Percentiles rank a stretch among this genome's conserved stretches.
phyloP scores from a whole-genome alignment of 64 coral and sea anemone species.

The Montipora sp. region DNA sequence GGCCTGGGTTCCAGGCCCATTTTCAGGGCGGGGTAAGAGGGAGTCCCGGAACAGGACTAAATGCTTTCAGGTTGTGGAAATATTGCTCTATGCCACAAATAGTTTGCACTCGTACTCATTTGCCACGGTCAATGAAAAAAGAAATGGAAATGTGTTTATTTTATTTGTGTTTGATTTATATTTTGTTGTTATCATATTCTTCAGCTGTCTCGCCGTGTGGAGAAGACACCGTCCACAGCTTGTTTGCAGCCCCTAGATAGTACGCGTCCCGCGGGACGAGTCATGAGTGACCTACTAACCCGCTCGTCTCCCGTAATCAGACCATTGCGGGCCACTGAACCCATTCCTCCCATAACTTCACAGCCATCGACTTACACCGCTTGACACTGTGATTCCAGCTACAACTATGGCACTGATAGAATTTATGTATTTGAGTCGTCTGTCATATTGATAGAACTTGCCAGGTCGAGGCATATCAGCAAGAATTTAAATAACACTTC shows the following conservation, averaged over 20 bases:
- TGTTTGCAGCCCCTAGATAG: slow-evolving; percentile 72
- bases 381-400: background rate
- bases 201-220: slow-evolving; percentile 70
- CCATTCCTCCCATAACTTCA: slow-evolving; percentile 83
- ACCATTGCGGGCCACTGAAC: slow-evolving; percentile 73
- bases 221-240: slow-evolving; percentile 72
- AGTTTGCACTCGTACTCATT: too few relatives aligned
- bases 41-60: too few relatives aligned
- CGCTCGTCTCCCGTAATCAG: slow-evolving; percentile 88
- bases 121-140: too few relatives aligned
- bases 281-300: slow-evolving; percentile 55
- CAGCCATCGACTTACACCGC: slow-evolving; percentile 32
- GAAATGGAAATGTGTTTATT: too few relatives aligned
- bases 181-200: background rate
- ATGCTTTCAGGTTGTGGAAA: too few relatives aligned
- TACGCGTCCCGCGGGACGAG: slow-evolving; percentile 57
- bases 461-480: too few relatives aligned
- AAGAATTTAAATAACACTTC: too few relatives aligned
- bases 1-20: too few relatives aligned
- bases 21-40: too few relatives aligned
- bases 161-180: background rate
- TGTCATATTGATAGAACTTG: too few relatives aligned
- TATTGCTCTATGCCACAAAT: too few relatives aligned
- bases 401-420: background rate
- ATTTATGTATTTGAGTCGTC: background rate